Conservation (phyloP, 2,797 vertebrate genomes). For the Tiaroga cobitis region DNA sequence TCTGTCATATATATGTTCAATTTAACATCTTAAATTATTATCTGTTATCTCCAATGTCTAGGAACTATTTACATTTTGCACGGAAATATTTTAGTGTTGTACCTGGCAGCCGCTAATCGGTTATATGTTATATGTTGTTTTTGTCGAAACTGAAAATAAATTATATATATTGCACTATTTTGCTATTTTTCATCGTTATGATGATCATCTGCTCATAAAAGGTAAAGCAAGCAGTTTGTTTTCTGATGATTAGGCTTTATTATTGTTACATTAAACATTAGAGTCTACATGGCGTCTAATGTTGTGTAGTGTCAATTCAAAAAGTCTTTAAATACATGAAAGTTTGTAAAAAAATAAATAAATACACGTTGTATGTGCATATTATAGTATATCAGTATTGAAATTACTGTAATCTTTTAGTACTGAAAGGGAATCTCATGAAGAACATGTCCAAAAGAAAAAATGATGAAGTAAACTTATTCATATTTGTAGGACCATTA, state of each 20-base stretch:
- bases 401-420: neutral
- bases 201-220: neutral
- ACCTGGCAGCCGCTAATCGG: neutral
- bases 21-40: neutral
- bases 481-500: neutral
- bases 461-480: neutral
- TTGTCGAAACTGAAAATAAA: neutral
- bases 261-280: neutral
- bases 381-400: neutral
- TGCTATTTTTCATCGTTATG: neutral
- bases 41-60: neutral
- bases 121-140: neutral
- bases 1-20: neutral
- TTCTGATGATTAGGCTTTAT: neutral
- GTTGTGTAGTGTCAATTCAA: neutral
- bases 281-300: neutral
- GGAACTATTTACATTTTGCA: conserved; percentile 61
- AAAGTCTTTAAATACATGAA: neutral
- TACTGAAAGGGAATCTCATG: neutral
- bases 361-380: neutral
- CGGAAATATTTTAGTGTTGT: conserved; percentile 41
- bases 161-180: neutral
- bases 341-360: neutral
- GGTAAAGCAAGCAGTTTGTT: neutral
- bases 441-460: neutral